phyloP scores from a whole-genome alignment of 1,140 invertebrate genomes.

The Temnothorax nylanderi region DNA sequence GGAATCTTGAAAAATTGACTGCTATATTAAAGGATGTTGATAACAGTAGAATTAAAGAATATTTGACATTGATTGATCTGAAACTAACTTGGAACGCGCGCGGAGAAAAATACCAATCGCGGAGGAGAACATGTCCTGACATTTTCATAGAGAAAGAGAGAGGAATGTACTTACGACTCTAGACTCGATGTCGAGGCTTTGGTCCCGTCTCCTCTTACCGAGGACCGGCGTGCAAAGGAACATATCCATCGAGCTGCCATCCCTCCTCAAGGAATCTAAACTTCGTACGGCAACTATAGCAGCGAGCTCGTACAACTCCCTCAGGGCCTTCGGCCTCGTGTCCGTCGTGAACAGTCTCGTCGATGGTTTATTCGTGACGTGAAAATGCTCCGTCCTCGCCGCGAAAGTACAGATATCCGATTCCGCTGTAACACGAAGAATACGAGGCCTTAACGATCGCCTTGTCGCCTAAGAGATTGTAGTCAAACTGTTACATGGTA shows the following conservation, averaged over 20 bases:
- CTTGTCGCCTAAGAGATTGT: conserved; percentile 24
- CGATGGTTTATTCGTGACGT: conserved; percentile 87
- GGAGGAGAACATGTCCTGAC: background rate
- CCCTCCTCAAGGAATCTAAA: conserved; percentile 86
- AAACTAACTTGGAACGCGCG: conserved; percentile 1
- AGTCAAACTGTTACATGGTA: background rate
- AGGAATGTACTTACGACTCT: conserved; percentile 90
- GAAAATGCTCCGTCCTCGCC: conserved; percentile 90
- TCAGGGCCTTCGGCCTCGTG: conserved; percentile 89
- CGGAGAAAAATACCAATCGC: background rate
- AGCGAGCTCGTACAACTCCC: conserved; percentile 91
- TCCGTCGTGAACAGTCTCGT: conserved; percentile 90
- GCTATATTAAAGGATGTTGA: background rate
- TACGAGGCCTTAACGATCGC: conserved; percentile 31
- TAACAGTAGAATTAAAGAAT: background rate
- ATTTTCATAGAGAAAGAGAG: background rate
- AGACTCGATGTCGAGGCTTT: conserved; percentile 94
- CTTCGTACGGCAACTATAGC: conserved; percentile 85
- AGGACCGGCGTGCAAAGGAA: conserved; percentile 93
- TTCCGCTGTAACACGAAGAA: conserved; percentile 90
- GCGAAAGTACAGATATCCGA: conserved; percentile 94
- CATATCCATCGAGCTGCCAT: conserved; percentile 86
- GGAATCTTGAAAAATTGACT: background rate
- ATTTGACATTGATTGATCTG: background rate
- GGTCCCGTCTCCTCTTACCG: conserved; percentile 89